These are phyloP conservation scores for Neodiprion lecontei DNA, from an alignment of 1,140 invertebrate species.

Conservation along the genomic window DNA sequence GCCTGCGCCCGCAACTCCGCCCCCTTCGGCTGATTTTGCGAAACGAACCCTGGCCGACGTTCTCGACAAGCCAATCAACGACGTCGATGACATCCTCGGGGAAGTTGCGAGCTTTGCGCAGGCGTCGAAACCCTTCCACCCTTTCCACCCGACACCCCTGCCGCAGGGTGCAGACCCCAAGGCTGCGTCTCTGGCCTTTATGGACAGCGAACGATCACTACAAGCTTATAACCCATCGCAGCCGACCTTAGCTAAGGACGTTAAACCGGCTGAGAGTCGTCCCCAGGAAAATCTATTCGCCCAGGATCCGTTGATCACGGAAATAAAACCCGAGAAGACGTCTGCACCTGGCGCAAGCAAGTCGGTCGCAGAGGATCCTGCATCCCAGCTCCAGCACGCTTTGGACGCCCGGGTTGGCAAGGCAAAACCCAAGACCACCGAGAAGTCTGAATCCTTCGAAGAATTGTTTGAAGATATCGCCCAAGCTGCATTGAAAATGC, in stretches of 20 bases:
- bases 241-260: neutral
- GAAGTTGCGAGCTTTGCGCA: neutral
- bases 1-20: conserved; percentile 52
- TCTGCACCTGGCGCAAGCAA: neutral
- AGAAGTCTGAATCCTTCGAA: neutral
- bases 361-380: neutral
- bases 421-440: neutral
- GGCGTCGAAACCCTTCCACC: neutral
- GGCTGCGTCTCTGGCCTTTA: conserved; percentile 60
- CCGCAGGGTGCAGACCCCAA: conserved; percentile 45
- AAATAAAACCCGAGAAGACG: no score
- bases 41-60: conserved; percentile 27
- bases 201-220: conserved; percentile 50
- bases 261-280: neutral
- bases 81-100: conserved; percentile 1
- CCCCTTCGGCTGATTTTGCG: conserved; percentile 50
- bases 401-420: neutral
- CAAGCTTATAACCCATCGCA: neutral
- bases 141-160: neutral
- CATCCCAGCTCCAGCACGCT: neutral
- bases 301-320: no score
- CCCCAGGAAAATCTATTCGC: neutral
- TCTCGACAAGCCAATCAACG: conserved; percentile 4
- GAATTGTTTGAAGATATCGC: neutral
- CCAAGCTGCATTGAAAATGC: neutral